Conservation (phyloP, 2,113 vertebrate species). For the Stercorarius parasiticus region DNA sequence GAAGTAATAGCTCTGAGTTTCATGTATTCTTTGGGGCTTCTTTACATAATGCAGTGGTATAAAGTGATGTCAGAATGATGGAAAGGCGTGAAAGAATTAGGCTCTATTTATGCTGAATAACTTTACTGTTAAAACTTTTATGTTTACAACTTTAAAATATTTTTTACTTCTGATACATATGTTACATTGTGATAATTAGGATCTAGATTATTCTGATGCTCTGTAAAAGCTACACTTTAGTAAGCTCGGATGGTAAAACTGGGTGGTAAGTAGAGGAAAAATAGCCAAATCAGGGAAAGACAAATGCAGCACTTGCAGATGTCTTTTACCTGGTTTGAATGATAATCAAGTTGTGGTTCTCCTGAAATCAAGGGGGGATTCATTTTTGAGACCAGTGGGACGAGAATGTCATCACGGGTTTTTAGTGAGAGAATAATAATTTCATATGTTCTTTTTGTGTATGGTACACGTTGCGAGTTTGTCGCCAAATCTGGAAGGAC, state of each 20-base stretch:
- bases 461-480: neutral
- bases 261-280: neutral
- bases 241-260: neutral
- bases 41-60: neutral
- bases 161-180: neutral
- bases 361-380: neutral
- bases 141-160: neutral
- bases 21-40: neutral
- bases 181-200: neutral
- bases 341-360: neutral
- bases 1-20: conserved; percentile 6
- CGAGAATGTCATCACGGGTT: neutral
- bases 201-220: neutral
- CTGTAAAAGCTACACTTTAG: neutral
- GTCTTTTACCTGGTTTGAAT: conserved; percentile 54
- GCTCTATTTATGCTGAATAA: neutral
- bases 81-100: neutral
- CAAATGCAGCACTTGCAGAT: conserved; percentile 60
- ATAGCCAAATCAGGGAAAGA: neutral
- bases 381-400: neutral
- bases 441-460: neutral
- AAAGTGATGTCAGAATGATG: neutral
- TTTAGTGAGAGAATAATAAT: neutral
- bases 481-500: neutral
- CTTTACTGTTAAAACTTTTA: conserved; percentile 12